These are phyloP conservation scores for Drosophila prosaltans DNA, from an alignment of 1,140 invertebrate species.

Conservation along the genomic window DNA sequence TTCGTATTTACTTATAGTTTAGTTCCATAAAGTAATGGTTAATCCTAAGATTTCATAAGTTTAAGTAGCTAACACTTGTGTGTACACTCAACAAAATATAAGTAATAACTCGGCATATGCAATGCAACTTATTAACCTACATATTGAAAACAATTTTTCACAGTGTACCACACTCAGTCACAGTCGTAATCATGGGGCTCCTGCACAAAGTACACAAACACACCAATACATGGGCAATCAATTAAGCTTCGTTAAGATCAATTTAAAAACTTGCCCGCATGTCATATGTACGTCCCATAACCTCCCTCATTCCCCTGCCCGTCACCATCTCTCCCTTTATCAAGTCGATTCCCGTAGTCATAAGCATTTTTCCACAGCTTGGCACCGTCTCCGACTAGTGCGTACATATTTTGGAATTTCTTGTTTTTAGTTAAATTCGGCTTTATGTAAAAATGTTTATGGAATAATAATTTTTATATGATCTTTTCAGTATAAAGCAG, in stretches of 20 bases:
- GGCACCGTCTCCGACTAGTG: slow-evolving; percentile 38
- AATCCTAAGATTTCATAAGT: not conserved
- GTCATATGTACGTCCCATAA: slow-evolving; percentile 42
- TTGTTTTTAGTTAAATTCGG: slow-evolving; percentile 13
- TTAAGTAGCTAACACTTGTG: not conserved
- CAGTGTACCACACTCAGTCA: slow-evolving; percentile 48
- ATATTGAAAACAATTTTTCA: slow-evolving; percentile 18
- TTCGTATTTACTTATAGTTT: not conserved
- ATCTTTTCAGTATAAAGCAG: not conserved
- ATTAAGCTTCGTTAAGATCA: slow-evolving; percentile 83
- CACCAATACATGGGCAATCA: slow-evolving; percentile 68
- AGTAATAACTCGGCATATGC: not conserved
- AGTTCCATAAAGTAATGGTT: not conserved
- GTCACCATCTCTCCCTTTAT: slow-evolving; percentile 18
- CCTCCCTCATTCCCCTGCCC: slow-evolving; percentile 1
- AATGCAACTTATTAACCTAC: not conserved
- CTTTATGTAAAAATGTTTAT: not conserved
- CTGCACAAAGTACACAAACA: slow-evolving; percentile 40
- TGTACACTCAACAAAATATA: slow-evolving; percentile 1
- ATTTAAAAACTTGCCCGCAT: slow-evolving; percentile 82
- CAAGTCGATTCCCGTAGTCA: not conserved
- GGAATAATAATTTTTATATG: not conserved
- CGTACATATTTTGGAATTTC: slow-evolving; percentile 60
- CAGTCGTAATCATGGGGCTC: slow-evolving; percentile 33
- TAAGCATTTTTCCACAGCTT: slow-evolving; percentile 11